Percentiles rank a stretch among this genome's conserved stretches.
These are phyloP conservation scores for Ochropleura plecta DNA, from an alignment of 2,888 invertebrate species.

Conservation along the genomic window DNA sequence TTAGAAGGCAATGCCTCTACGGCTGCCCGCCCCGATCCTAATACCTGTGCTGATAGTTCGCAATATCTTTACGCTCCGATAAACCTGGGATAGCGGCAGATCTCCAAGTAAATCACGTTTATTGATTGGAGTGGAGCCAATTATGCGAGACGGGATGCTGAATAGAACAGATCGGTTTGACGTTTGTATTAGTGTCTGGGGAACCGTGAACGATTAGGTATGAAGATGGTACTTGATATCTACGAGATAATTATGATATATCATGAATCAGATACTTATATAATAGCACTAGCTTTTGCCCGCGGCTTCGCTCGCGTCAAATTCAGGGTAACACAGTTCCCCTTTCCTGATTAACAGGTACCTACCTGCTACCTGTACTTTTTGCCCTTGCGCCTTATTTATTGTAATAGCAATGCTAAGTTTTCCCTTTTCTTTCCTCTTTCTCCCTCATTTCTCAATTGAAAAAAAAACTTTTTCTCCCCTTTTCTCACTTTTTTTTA, in stretches of 20 bases:
- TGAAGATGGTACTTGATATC: background rate
- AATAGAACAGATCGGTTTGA: constrained; percentile 3
- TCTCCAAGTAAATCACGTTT: background rate
- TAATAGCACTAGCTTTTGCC: too few species aligned
- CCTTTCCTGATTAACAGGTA: too few species aligned
- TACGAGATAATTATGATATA: background rate
- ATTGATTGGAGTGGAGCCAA: constrained; percentile 16
- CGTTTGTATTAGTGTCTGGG: background rate
- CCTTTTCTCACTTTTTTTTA: too few species aligned
- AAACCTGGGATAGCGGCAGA: background rate
- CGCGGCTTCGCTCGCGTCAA: too few species aligned
- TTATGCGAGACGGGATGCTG: constrained; percentile 7
- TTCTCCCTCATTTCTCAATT: too few species aligned
- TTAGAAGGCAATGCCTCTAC: background rate
- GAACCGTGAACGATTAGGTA: background rate
- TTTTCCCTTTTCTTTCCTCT: too few species aligned
- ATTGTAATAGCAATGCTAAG: too few species aligned
- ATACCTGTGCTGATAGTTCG: constrained; percentile 20
- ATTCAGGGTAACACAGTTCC: too few species aligned
- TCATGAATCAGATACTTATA: too few species aligned
- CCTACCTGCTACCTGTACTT: too few species aligned
- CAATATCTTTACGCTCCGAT: constrained; percentile 28
- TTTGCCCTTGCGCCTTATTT: too few species aligned
- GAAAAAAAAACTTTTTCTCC: too few species aligned
- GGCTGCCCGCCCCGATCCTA: background rate